Evolutionary conservation across 2,888 invertebrate genomes (phyloP).

Genomic region (Oegoconia quadripuncta): DNA sequence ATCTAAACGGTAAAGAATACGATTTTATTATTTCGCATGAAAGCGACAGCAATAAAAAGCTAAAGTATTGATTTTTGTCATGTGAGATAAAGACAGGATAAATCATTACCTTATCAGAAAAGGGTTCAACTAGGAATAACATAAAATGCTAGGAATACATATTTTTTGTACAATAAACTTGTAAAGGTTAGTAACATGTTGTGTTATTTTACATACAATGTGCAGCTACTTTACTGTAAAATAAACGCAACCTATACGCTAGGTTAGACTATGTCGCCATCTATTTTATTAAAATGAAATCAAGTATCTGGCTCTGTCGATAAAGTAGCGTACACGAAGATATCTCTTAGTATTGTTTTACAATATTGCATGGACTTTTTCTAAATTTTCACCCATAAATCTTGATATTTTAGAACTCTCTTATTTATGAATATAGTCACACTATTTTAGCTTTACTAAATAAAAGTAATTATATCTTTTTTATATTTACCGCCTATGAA

Average conservation of each 20-base stretch:
- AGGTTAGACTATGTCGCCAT: conserved; percentile 1
- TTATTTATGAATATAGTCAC: too few relatives aligned
- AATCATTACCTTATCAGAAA: too few relatives aligned
- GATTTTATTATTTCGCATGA: neutral
- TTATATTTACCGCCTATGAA: conserved; percentile 46
- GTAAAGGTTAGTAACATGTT: too few relatives aligned
- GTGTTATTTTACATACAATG: too few relatives aligned
- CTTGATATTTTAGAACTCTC: too few relatives aligned
- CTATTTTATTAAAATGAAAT: neutral
- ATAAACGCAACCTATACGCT: conserved; percentile 1
- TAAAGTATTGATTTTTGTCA: neutral
- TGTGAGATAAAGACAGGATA: neutral
- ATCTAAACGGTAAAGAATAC: too few relatives aligned
- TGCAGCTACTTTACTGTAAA: neutral
- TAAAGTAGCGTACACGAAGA: neutral
- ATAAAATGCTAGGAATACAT: too few relatives aligned
- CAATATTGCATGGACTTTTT: too few relatives aligned
- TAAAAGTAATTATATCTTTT: neutral
- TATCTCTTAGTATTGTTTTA: neutral
- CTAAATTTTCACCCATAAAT: too few relatives aligned
- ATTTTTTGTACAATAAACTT: too few relatives aligned
- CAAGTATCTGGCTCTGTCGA: neutral
- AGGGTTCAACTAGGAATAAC: too few relatives aligned
- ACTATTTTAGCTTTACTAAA: neutral
- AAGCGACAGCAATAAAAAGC: neutral